Conservation (phyloP, 2,888 invertebrate species). For the Unio delphinus region DNA sequence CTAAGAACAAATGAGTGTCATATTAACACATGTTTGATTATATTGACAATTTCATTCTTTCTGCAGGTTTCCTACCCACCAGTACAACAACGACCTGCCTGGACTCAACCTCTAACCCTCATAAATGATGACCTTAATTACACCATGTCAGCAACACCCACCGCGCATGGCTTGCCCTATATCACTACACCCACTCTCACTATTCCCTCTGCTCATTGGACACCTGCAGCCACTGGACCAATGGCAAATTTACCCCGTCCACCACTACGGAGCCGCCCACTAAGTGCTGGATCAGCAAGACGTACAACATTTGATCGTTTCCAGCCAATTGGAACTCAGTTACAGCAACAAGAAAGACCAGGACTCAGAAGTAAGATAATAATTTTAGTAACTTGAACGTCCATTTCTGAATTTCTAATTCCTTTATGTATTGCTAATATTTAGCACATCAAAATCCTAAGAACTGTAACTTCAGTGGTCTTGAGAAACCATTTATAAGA, state of each 20-base stretch:
- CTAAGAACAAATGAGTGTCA: no score
- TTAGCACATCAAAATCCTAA: no score
- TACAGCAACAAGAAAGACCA: conserved; percentile 9
- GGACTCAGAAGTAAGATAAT: no score
- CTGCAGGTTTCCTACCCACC: conserved; percentile 56
- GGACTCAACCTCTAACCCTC: conserved; percentile 54
- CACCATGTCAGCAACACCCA: conserved; percentile 8
- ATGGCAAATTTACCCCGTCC: conserved; percentile 52
- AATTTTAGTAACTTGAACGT: no score
- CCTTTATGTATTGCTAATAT: no score
- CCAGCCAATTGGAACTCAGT: conserved; percentile 28
- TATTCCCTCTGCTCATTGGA: conserved; percentile 39
- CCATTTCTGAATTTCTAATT: no score
- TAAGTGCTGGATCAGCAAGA: conserved; percentile 63
- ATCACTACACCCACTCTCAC: conserved; percentile 41
- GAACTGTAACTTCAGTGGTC: no score
- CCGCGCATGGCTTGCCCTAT: conserved; percentile 34
- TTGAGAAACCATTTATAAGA: no score
- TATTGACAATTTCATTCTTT: not conserved
- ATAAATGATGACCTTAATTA: conserved; percentile 30
- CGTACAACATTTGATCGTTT: conserved; percentile 31
- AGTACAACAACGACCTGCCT: conserved; percentile 61
- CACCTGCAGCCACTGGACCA: conserved; percentile 33
- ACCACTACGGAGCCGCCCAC: conserved; percentile 62
- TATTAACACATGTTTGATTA: no score